These are phyloP conservation scores for Syngnathus rostellatus DNA, from an alignment of 2,797 vertebrate genomes.

Conservation along the genomic window DNA sequence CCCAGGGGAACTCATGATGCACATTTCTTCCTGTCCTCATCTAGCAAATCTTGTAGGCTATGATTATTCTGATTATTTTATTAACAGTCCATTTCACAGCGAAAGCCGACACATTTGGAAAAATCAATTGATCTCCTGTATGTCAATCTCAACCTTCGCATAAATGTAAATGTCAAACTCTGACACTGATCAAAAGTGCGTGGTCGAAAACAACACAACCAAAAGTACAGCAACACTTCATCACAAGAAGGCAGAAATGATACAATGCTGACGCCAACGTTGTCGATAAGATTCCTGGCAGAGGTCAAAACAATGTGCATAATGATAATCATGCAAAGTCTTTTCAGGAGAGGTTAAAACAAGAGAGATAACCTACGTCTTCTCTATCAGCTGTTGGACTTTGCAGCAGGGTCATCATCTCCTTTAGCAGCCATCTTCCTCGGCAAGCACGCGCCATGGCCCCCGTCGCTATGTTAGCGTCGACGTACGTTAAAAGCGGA, in stretches of 20 bases:
- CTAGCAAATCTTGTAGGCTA: no score
- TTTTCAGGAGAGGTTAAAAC: slow-evolving; percentile 23
- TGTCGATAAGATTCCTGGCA: not conserved
- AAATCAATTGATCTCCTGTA: not conserved
- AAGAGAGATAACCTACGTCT: slow-evolving; percentile 36
- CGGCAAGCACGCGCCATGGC: not conserved
- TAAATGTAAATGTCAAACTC: not conserved
- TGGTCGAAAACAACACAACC: no score
- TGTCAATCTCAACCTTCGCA: not conserved
- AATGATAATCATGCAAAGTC: not conserved
- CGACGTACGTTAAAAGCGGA: no score
- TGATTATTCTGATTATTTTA: not conserved
- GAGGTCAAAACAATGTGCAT: not conserved
- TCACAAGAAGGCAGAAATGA: not conserved
- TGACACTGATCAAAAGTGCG: not conserved
- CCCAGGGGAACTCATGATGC: slow-evolving; percentile 3
- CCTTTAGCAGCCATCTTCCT: slow-evolving; percentile 19
- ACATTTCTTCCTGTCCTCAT: no score
- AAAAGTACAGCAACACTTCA: no score
- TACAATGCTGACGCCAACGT: not conserved
- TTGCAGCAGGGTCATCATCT: slow-evolving; percentile 28
- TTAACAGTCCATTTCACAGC: not conserved
- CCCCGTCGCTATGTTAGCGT: no score
- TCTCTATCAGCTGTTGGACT: slow-evolving; percentile 45
- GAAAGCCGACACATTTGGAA: not conserved